Conservation (phyloP, 2,888 invertebrate genomes). For the Tetragonula carbonaria region DNA sequence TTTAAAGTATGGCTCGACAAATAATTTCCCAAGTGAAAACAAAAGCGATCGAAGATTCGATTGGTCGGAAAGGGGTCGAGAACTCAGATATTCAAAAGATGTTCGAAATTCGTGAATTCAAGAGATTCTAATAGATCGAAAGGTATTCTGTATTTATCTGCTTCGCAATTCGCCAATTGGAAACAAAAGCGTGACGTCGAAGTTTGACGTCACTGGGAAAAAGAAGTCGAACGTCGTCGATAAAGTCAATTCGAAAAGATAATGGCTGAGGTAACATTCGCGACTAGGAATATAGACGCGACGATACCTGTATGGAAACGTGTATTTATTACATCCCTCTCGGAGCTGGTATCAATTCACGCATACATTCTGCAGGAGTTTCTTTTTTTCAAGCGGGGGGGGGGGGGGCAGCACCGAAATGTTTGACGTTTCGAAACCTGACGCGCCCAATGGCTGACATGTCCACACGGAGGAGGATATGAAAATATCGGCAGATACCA, state of each 20-base stretch:
- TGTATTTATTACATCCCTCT: background rate
- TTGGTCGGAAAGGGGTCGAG: too few relatives aligned
- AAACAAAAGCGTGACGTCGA: background rate
- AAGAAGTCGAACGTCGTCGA: background rate
- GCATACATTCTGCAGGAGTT: background rate
- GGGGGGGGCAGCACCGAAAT: background rate
- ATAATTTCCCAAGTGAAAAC: too few relatives aligned
- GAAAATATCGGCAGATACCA: slow-evolving; percentile 60
- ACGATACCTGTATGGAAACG: too few relatives aligned
- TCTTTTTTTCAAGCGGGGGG: background rate
- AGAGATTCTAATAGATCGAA: too few relatives aligned
- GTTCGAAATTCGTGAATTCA: too few relatives aligned
- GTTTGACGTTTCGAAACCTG: slow-evolving; percentile 5
- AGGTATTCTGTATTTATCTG: too few relatives aligned
- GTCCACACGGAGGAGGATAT: slow-evolving; percentile 54
- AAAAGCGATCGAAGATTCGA: too few relatives aligned
- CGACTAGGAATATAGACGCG: too few relatives aligned
- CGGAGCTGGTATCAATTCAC: background rate
- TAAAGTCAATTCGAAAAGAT: background rate
- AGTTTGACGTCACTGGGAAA: background rate
- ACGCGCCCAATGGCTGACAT: slow-evolving; percentile 46
- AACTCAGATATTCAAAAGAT: too few relatives aligned
- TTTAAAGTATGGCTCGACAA: too few relatives aligned
- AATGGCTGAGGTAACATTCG: background rate
- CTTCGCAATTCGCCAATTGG: background rate